Evolutionary conservation across 2,113 vertebrate species (phyloP).

Genomic region (Circaetus gallicus): DNA sequence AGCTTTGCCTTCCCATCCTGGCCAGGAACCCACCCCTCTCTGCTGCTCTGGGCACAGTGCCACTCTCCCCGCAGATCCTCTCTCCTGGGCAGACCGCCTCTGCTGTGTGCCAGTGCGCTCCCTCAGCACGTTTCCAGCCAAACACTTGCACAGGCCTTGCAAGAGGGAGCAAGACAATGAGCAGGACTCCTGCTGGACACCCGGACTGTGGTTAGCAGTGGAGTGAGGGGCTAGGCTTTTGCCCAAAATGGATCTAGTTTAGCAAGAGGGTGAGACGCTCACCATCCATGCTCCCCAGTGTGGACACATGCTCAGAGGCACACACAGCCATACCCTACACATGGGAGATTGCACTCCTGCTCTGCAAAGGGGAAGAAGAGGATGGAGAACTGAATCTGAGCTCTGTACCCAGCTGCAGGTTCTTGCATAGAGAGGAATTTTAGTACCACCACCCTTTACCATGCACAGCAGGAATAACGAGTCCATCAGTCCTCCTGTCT

Average conservation of each 20-base stretch:
- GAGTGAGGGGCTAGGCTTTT: neutral
- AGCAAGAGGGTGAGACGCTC: neutral
- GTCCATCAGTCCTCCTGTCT: neutral
- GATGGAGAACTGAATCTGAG: neutral
- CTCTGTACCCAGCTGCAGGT: neutral
- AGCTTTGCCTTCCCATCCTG: neutral
- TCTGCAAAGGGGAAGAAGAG: neutral
- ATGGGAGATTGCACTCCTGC: accelerated
- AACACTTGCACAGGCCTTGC: neutral
- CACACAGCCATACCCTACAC: neutral
- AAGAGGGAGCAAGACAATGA: neutral
- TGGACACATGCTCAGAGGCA: neutral
- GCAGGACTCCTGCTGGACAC: accelerated
- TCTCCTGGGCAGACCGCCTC: neutral
- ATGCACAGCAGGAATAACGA: accelerated
- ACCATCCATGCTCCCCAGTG: accelerated
- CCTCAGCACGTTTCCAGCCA: neutral
- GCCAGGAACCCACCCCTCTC: neutral
- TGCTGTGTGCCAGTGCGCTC: accelerated
- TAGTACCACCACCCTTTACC: neutral
- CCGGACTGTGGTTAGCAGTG: neutral
- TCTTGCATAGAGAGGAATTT: neutral
- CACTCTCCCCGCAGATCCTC: neutral
- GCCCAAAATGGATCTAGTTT: neutral
- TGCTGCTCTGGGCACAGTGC: neutral